These are phyloP conservation scores for Argynnis bischoffii DNA, from an alignment of 2,888 invertebrate species.

Conservation along the genomic window DNA sequence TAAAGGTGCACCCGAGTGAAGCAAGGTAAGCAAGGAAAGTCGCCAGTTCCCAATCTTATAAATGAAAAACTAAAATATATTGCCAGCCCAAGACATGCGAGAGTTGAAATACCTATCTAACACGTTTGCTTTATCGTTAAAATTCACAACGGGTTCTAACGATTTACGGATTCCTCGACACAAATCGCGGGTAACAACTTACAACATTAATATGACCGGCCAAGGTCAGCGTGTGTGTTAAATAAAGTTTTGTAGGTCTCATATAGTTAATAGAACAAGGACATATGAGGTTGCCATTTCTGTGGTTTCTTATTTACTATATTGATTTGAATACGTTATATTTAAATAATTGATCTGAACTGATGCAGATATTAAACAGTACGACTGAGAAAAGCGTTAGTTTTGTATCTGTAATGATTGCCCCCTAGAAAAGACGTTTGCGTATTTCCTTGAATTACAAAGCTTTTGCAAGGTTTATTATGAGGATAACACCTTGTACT, in stretches of 20 bases:
- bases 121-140: conserved; percentile 16
- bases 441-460: no score
- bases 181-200: conserved; percentile 34
- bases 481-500: no score
- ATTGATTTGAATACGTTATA: conserved; percentile 28
- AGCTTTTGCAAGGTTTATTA: no score
- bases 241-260: conserved; percentile 30
- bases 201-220: conserved; percentile 30
- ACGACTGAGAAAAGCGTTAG: no score
- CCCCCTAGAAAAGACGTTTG: no score
- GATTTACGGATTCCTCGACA: conserved; percentile 30
- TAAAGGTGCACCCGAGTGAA: no score
- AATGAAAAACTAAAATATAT: neutral
- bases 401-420: neutral
- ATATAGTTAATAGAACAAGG: conserved; percentile 37
- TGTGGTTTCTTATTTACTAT: conserved; percentile 31
- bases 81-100: neutral
- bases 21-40: no score
- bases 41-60: no score
- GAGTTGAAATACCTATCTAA: neutral
- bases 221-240: conserved; percentile 41
- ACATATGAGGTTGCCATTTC: conserved; percentile 27
- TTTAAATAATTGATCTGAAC: conserved; percentile 12
- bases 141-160: conserved; percentile 28
- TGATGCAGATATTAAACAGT: neutral